Conservation (phyloP, 2,797 vertebrate species). For the Passerculus sandwichensis region DNA sequence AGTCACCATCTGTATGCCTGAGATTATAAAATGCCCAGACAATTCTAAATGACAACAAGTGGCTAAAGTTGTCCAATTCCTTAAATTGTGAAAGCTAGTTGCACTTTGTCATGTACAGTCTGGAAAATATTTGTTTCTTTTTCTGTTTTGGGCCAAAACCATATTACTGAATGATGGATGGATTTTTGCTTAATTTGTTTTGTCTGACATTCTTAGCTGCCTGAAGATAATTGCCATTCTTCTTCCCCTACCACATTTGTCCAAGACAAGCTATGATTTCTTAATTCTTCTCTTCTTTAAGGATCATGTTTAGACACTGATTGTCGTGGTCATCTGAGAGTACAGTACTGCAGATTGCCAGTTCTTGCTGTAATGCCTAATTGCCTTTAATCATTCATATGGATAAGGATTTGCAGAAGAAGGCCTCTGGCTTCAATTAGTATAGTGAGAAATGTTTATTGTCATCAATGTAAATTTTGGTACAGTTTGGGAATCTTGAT, state of each 20-base stretch:
- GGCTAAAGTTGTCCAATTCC: neutral
- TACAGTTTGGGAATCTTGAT: neutral
- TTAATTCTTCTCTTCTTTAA: neutral
- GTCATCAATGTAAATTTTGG: neutral
- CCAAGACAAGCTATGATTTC: neutral
- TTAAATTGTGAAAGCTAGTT: neutral
- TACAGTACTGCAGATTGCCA: neutral
- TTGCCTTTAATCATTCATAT: neutral
- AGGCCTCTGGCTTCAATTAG: neutral
- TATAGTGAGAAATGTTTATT: neutral
- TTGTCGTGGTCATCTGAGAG: neutral
- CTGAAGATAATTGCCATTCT: neutral
- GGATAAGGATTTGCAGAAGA: neutral
- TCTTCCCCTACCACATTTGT: neutral
- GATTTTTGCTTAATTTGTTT: neutral
- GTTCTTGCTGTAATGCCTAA: neutral
- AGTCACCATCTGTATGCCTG: constrained; percentile 13
- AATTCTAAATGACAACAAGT: neutral
- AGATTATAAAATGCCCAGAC: neutral
- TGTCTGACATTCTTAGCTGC: neutral
- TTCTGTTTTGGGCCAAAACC: neutral
- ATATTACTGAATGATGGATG: neutral
- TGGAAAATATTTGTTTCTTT: neutral
- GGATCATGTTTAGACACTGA: neutral
- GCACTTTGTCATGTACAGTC: neutral